Base-by-base conservation (phyloP, 2,797 vertebrate genomes). In the Liparis tanakae region DNA sequence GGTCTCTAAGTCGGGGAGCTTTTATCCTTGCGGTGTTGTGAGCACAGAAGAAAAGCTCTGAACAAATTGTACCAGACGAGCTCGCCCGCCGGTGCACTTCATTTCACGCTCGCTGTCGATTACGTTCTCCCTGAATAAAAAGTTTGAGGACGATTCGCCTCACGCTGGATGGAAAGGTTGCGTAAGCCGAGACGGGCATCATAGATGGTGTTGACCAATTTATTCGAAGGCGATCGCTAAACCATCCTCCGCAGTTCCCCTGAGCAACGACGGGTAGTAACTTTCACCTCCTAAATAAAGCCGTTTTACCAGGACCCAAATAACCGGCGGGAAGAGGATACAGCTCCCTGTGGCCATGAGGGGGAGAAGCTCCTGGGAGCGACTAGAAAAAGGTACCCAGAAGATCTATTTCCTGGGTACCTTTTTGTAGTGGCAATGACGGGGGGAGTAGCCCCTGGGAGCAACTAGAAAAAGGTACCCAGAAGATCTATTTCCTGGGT, bases 71-170 rank as follows among this genome's bases (percentile, higher is more conserved):
- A 53, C 59, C 18, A 7, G 18, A 46, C 44, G 36, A 9, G 37
- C 37, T 37, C 36, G 20, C 67, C 25, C 25, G 25, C 25, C 25
- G 25, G 30, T 44, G 34, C 55, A 43, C 41, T 39, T 81, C 63
- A 17, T 74, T 80, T 78, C 17, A 54, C 22, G 6, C 69, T 67
- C 67, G 1, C 55, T 57, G 73, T 72, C 62, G 71, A 67, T 73
- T 57, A 36, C 0, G 17, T 64, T 67, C 13, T 54, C 46, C 2
- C 5, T 58, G 70, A 73, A 82, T 71, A 46, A 68, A 72, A 72
- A 78, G 78, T 39, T 30, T 71, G 70, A 74, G 55, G 67, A 60
- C 70, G 55, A 25, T 54, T 76, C 71, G 67, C 82, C 75, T 70
- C 62, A 56, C 6, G 48, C 39, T 61, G n/a, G 36, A 64, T 5